A percentile compares a stretch with the other conserved stretches of the same genome.
Conservation (phyloP, 2,797 vertebrate genomes). For the Silurus lanzhouensis region DNA sequence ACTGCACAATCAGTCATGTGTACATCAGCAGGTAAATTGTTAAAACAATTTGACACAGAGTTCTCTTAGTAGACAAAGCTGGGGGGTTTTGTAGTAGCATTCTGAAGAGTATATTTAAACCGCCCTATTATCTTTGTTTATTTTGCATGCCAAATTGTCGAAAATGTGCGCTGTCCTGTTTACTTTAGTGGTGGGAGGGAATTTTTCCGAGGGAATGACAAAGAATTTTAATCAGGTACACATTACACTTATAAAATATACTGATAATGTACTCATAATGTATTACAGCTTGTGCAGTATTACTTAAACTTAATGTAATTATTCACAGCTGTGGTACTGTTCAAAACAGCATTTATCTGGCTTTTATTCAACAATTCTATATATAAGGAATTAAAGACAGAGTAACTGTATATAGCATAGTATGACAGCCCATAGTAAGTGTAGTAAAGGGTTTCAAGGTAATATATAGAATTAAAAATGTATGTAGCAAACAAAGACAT, state of each 20-base stretch:
- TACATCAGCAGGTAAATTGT: constrained; percentile 85
- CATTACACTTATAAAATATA: not conserved
- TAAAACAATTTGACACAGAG: not conserved
- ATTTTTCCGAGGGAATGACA: constrained; percentile 11
- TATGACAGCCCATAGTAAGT: not conserved
- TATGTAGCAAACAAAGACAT: not conserved
- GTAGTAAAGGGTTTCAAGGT: not conserved
- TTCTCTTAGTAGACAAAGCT: constrained; percentile 4
- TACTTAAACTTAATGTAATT: not conserved
- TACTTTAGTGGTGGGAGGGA: constrained; percentile 23
- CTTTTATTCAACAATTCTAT: not conserved
- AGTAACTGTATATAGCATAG: not conserved
- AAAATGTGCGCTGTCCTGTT: constrained; percentile 56
- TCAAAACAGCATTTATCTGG: not conserved
- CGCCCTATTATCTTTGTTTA: constrained; percentile 36
- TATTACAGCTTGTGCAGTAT: not conserved
- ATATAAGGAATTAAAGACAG: not conserved
- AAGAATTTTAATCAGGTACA: constrained; percentile 12
- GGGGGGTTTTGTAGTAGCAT: constrained; percentile 33
- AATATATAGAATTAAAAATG: not conserved
- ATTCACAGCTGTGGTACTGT: not conserved
- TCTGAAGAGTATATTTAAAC: constrained; percentile 23
- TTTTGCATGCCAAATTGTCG: constrained; percentile 41
- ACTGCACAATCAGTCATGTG: constrained; percentile 82
- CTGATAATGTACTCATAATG: not conserved